Percentiles rank a stretch among this genome's conserved stretches.
These are phyloP conservation scores for Unio pictorum DNA, from an alignment of 2,888 invertebrate species.

Conservation along the genomic window DNA sequence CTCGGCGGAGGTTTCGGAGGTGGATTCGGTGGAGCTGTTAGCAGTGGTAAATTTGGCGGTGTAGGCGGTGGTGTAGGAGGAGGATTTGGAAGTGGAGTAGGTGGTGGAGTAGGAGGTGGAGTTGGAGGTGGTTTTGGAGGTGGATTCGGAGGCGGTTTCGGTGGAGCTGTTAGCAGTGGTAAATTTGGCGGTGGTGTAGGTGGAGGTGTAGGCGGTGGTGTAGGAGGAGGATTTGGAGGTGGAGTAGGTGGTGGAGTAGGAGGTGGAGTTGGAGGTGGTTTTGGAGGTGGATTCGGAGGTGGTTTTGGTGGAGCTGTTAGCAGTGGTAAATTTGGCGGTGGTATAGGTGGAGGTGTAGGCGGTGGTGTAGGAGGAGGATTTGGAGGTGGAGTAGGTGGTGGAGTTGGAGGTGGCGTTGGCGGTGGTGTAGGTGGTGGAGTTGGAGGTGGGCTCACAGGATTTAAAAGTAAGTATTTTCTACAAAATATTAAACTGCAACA, in stretches of 20 bases:
- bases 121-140: not conserved
- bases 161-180: slow-evolving; percentile 2
- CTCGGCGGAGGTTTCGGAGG: slow-evolving; percentile 1
- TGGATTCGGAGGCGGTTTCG: not conserved
- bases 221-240: not conserved
- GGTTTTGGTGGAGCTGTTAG: slow-evolving; percentile 4
- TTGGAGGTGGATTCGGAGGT: not conserved
- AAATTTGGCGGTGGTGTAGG: slow-evolving; percentile 4
- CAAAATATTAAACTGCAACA: too few relatives aligned
- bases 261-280: not conserved
- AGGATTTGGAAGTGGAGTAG: not conserved
- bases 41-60: slow-evolving; percentile 2
- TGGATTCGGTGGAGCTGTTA: not conserved
- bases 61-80: not conserved
- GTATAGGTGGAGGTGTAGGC: not conserved
- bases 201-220: not conserved
- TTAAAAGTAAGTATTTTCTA: too few relatives aligned
- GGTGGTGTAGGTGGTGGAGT: slow-evolving; percentile 1
- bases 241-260: slow-evolving; percentile 2
- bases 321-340: slow-evolving; percentile 2
- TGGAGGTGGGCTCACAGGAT: not conserved
- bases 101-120: slow-evolving; percentile 1
- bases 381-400: not conserved
- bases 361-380: not conserved
- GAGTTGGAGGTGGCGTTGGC: not conserved